These are phyloP conservation scores for Bryconaethiops microstoma DNA, from an alignment of 2,797 vertebrate genomes.

Conservation along the genomic window DNA sequence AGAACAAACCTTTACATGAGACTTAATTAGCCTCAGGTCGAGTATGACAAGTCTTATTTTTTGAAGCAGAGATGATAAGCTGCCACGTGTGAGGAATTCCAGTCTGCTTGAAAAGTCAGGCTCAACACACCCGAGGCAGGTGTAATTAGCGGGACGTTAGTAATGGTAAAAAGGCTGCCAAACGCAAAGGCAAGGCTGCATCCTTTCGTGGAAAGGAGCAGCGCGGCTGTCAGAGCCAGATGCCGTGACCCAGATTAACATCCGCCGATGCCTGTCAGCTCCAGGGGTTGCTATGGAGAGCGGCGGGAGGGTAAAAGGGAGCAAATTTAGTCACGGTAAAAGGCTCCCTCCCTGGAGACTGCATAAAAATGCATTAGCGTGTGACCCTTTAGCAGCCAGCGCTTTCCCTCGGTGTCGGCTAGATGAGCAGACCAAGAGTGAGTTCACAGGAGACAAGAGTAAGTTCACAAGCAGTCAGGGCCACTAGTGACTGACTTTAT, in stretches of 20 bases:
- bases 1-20: too few relatives aligned
- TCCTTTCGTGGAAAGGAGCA: neutral
- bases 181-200: neutral
- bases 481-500: neutral
- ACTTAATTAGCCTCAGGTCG: neutral
- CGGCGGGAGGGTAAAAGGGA: constrained; percentile 8
- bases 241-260: constrained; percentile 28
- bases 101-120: neutral
- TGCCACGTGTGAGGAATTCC: neutral
- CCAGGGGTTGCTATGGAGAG: constrained; percentile 17
- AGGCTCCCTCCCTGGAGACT: constrained; percentile 13
- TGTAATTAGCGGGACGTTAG: neutral
- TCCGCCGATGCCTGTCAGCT: constrained; percentile 1
- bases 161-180: neutral
- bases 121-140: constrained; percentile 1
- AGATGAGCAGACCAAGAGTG: neutral
- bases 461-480: too few relatives aligned
- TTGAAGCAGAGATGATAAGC: neutral
- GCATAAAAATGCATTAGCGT: neutral
- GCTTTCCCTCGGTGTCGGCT: neutral
- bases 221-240: constrained; percentile 1
- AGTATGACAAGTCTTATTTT: neutral
- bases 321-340: constrained; percentile 11
- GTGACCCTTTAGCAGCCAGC: neutral
- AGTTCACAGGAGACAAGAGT: too few relatives aligned